These are phyloP conservation scores for Neodiprion fabricii DNA, from an alignment of 1,140 invertebrate species.

Conservation along the genomic window DNA sequence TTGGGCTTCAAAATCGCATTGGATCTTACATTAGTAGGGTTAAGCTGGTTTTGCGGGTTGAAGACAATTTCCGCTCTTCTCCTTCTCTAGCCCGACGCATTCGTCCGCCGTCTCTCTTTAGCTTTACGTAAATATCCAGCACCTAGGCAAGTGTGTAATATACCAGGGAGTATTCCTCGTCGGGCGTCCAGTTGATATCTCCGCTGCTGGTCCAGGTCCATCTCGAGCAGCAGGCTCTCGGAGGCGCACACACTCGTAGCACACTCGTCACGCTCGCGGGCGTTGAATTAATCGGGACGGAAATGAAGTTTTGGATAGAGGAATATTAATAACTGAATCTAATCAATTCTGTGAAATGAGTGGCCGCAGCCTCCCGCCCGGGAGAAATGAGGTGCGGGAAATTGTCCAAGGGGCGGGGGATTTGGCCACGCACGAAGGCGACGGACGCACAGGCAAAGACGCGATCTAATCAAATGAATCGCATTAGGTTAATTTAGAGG, in stretches of 20 bases:
- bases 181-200: not conserved
- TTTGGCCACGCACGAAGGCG: not conserved
- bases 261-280: conserved; percentile 55
- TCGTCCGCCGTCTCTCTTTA: too few relatives aligned
- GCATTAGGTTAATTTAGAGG: conserved; percentile 53
- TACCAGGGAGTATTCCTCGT: too few relatives aligned
- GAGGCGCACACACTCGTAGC: conserved; percentile 44
- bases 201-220: not conserved
- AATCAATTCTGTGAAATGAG: conserved; percentile 59
- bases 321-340: conserved; percentile 63
- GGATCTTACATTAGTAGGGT: too few relatives aligned
- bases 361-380: conserved; percentile 26
- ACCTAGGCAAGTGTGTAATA: too few relatives aligned
- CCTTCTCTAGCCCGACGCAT: too few relatives aligned
- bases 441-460: conserved; percentile 11
- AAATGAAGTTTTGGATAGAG: conserved; percentile 60
- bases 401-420: not conserved
- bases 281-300: conserved; percentile 56
- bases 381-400: too few relatives aligned
- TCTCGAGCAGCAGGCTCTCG: not conserved
- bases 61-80: too few relatives aligned
- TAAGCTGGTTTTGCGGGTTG: too few relatives aligned
- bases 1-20: too few relatives aligned
- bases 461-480: conserved; percentile 57
- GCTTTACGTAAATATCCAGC: too few relatives aligned